These are phyloP conservation scores for Aphelocoma californica DNA, from an alignment of 2,797 vertebrate genomes.

Conservation along the genomic window DNA sequence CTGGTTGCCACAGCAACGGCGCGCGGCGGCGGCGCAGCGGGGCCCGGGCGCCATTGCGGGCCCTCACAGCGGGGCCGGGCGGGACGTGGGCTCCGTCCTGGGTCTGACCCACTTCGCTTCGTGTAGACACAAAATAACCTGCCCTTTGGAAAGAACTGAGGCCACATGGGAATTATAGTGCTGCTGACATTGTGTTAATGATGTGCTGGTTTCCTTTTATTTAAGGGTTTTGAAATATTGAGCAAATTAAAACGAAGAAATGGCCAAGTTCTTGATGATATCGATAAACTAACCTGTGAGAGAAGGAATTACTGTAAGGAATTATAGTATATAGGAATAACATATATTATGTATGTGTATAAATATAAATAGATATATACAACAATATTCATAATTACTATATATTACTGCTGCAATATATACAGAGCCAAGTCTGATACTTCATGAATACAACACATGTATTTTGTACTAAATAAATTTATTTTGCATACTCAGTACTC, in stretches of 20 bases:
- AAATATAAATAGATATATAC: no score
- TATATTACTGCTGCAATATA: not conserved
- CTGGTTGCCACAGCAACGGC: not conserved
- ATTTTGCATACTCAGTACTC: not conserved
- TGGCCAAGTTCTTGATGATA: not conserved
- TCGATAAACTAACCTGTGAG: not conserved
- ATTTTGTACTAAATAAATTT: not conserved
- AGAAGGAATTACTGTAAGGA: not conserved
- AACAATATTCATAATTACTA: not conserved
- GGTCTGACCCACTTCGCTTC: fast-evolving
- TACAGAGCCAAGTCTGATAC: no score
- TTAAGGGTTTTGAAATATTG: not conserved
- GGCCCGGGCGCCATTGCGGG: not conserved
- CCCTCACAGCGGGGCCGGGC: not conserved
- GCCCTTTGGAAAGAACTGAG: not conserved
- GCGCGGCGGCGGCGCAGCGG: not conserved
- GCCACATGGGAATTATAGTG: not conserved
- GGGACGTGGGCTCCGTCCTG: fast-evolving
- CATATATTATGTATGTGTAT: no score
- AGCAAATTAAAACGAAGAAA: not conserved
- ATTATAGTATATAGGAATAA: not conserved
- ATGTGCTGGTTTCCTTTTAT: not conserved
- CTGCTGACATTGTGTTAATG: not conserved
- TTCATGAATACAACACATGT: not conserved
- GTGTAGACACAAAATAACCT: not conserved